Evolutionary conservation across 1,140 invertebrate genomes (phyloP), one percentile per base, ranked within the genome.

Genomic region (Bombus superbus): DNA sequence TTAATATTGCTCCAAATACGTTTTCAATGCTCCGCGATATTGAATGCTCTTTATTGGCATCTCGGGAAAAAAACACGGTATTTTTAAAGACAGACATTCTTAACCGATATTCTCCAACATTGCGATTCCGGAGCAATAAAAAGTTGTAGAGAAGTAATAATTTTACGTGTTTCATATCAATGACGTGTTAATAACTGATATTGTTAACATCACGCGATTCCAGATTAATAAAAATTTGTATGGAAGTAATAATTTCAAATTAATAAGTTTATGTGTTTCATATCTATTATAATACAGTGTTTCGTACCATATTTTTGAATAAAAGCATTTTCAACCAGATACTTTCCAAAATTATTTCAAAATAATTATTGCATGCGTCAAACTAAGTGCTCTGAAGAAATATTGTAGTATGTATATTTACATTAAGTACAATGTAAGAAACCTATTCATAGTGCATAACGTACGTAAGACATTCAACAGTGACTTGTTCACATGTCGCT

Each of bases 1-100:
- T 83, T 83, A 78, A 78, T 59, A 78, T 78, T 66, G 75, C 64
- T 84, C 74, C 75, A 78, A 78, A 84, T 84, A 84, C 82, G 53
- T 78, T 78, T 78, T 84, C 75, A 42, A 83, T 84, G 28, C 40
- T 22, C 32, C 35, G 42, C 25, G 18, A 62, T 62, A 82, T 47
- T 53, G 38, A 53, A 32, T 15, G 32, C 25, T 42, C 59, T 79
- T 79, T 79, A 79, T 76, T 76, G 74, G 74, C 59, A 79, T 66
- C 44, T 44, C 18, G 62, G 44, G 10, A 15, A 44, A 66, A 32
- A 44, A 66, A n/a, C 1, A 28, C 1, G 35, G 35, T 62, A 44
- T 44, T 78, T 78, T 22, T 13, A 8, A 64, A 64, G 18, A n/a
- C 10, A 64, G n/a, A 38, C 10, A 10, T 44, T 66, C n/a, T 35